Evolutionary conservation across 2,797 vertebrate species (phyloP).

Genomic region (Darevskia nairensis): DNA sequence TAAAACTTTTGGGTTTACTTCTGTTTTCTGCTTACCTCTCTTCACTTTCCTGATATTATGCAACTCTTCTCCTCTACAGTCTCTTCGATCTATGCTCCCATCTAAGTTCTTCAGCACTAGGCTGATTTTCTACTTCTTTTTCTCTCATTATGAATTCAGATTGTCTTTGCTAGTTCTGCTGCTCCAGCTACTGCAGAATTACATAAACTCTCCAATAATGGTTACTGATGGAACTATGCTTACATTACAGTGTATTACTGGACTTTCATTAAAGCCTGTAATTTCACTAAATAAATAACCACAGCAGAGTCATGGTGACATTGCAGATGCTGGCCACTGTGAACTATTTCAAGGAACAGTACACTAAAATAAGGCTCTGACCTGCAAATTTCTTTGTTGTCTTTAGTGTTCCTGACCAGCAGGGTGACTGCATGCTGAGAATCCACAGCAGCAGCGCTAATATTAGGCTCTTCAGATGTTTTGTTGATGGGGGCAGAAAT

Average conservation of each 20-base stretch:
- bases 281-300: not conserved
- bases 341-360: not conserved
- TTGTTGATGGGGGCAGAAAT: conserved; percentile 68
- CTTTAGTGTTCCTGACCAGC: conserved; percentile 78
- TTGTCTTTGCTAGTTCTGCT: not conserved
- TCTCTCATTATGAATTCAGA: not conserved
- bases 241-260: not conserved
- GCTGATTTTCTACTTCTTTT: not conserved
- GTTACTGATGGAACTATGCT: not conserved
- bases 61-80: no score
- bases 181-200: not conserved
- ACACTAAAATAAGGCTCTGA: conserved; percentile 64
- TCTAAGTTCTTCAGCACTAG: not conserved
- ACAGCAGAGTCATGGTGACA: not conserved
- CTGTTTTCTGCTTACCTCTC: not conserved
- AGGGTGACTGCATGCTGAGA: conserved; percentile 86
- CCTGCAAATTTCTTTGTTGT: conserved; percentile 82
- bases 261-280: not conserved
- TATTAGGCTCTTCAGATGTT: conserved; percentile 64
- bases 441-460: conserved; percentile 75
- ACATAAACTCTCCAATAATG: not conserved
- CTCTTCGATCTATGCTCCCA: not conserved
- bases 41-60: not conserved
- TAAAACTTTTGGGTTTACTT: not conserved
- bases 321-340: not conserved